Evolutionary conservation across 2,113 vertebrate species (phyloP), one percentile per base, ranked within the genome.

Genomic region (Trinectes maculatus): DNA sequence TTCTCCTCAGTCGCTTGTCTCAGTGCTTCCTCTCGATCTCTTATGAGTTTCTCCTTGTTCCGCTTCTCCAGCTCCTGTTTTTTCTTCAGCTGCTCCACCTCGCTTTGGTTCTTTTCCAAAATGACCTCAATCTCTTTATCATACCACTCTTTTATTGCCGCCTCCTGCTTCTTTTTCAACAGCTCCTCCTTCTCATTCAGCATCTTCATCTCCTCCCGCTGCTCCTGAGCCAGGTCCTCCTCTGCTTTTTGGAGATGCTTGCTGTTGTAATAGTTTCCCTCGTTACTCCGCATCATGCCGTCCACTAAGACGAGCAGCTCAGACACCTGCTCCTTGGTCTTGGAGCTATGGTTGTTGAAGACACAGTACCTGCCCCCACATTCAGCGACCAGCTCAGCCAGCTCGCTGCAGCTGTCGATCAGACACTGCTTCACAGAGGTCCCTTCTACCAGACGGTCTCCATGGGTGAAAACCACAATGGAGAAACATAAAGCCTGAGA

Each of bases 231-330:
- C 51, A 74, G 29, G 11, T 80, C 73, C 9, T 90, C 21, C 26
- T 91, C 82, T 4, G 67, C 71, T 55, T 49, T 40, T 19, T 66
- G 64, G 11, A 86, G 78, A 77, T 79, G 82, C 33, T 64, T 62
- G 46, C 43, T 74, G 44, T 26, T 42, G 52, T 85, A 92, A 29
- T 25, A 79, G 5, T 13, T 4, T 15, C 71, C 77, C 15, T 18
- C 13, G 0, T 91, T 91, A 3, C 0, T 9, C 25, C 29, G 36
- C 61, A 88, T 53, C 72, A 82, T 77, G 2, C 8, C 0, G 3
- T 90, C 83, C 34, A 90, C 68, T 44, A 89, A 16, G 29, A 12
- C 28, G 5, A 91, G 6, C 42, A 93, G 76, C 67, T 83, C 72
- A 0, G 40, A 31, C 15, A 86, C 72, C 31, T 92, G 89, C 1